Evolutionary conservation across 2,888 invertebrate species (phyloP), one percentile per base, ranked within the genome.

Genomic region (Drosophila austrosaltans): DNA sequence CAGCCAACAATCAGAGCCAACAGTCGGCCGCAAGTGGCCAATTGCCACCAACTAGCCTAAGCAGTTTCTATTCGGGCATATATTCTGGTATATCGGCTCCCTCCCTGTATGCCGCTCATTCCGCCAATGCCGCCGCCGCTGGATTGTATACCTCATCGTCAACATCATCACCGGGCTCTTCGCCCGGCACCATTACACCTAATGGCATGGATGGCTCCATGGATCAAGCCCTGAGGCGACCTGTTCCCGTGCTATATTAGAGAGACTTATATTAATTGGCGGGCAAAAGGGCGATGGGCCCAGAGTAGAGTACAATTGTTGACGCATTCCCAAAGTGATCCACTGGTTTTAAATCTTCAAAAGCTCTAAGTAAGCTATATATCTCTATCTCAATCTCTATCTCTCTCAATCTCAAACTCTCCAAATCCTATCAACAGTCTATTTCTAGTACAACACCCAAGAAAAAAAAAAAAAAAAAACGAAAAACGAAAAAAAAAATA

Each of bases 31-130:
- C 91, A 28, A 68, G 75, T 6, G 84, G 90, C 7, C 93, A 92
- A 73, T 74, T 92, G 74, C 91, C 92, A 56, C 93, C 92, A 53
- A 89, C 92, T 30, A 88, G 92, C 12, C 76, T 93, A 56, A 91
- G 92, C 73, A 92, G 92, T 71, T 92, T 93, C 79, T 93, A 93
- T 72, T 91, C 93, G 62, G 92, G 92, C 80, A 92, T 93, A 59
- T 93, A 93, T 67, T 90, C 92, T 59, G 92, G 92, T 68, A 93
- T 93, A 36, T 88, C 92, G 59, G 92, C 92, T 48, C 86, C 92
- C 12, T 92, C 92, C 36, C 79, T 92, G 8, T 92, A 92, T 71
- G 92, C 92, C 7, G 92, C 92, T 28, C 92, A 92, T 66, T 92
- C 92, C 44, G 89, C 91, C 61, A 90, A 91, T 66, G 91, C 90